Base-by-base conservation (phyloP, 2,113 vertebrate species). In the Edolisoma coerulescens region DNA sequence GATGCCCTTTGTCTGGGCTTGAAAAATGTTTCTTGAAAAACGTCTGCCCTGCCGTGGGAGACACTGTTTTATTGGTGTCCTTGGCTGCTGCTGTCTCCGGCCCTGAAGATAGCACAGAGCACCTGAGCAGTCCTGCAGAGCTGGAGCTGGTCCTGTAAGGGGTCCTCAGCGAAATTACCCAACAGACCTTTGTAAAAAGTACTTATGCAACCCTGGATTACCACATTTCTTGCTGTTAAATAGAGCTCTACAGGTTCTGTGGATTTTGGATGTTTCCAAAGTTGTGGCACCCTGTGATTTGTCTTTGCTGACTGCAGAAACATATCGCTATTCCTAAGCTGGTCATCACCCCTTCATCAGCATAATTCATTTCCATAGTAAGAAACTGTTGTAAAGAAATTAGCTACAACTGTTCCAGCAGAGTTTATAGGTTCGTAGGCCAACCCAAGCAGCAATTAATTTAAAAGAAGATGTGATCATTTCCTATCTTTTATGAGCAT, bases 391-490 rank as follows among this genome's bases (percentile, higher is more conserved):
- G 82, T 45, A 67, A 84, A 96, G 86, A 87, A 85, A 93, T 94
- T 92, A 92, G 65, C 91, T 90, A 56, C 85, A 95, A 93, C 61
- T 79, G n/a, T 64, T 93, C 44, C 85, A 96, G 91, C 94, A 96
- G 89, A 95, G 74, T 89, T 96, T 95, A 92, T 95, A n/a, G 39
- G 94, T 91, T 84, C 54, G 32, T 74, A 76, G 75, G 87, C 89
- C 82, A 97, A 97, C 65, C 44, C 61, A 96, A 97, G 94, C 69
- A 90, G 79, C 75, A 87, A 71, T 97, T 97, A 89, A 92, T 93
- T 95, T 80, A 93, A 93, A 92, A 97, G 96, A 96, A 96, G 95
- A 96, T 96, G 93, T 97, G 90, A 91, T 97, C 93, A 97, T 92
- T 97, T 97, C 92, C 93, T 88, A 86, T 92, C 83, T 96, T 96